Evolutionary conservation across 2,888 invertebrate species (phyloP), one percentile per base, ranked within the genome.

Genomic region (Nymphalis c-album): DNA sequence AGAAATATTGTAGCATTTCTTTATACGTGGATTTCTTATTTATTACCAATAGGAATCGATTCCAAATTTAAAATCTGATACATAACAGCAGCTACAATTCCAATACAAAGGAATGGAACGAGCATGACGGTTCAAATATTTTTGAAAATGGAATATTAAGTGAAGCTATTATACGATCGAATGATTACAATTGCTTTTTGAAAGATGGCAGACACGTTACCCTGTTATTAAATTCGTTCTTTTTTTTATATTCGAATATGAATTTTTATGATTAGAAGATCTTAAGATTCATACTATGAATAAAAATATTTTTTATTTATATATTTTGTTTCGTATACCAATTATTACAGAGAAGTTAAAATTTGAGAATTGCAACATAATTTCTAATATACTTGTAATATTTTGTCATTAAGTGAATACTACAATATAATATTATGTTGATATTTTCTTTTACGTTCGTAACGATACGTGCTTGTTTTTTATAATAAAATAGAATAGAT

Each of bases 111-210:
- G 88, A 88, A 88, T 87, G 86, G 87, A 88, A 85, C 84, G 86
- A 88, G 88, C 90, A 91, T 92, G 91, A 91, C 91, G 88, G 82
- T 89, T 87, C 91, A 89, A 91, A 91, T 91, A 90, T 90, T 90
- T 90, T 90, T 82, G 84, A 90, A 91, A 91, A 91, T 91, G 90
- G 88, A 90, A 91, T 91, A 91, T 91, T 90, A 91, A 91, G 89
- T 90, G 88, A 87, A 86, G 85, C 89, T 85, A 91, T 91, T 91
- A 91, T 87, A 86, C 84, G 87, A 85, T 84, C 86, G 85, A 85
- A 82, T 85, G 86, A 87, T 87, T 86, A 86, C 85, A 86, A 82
- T 82, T 82, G 78, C 84, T 69, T 67, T 57, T 78, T 78, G 77
- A 72, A 81, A 81, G 84, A 85, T 84, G 82, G 73, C 75, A 73